A percentile compares a stretch with the other conserved stretches of the same genome.
These are phyloP conservation scores for Lemur catta DNA, from an alignment of 2,797 vertebrate species.

Conservation along the genomic window DNA sequence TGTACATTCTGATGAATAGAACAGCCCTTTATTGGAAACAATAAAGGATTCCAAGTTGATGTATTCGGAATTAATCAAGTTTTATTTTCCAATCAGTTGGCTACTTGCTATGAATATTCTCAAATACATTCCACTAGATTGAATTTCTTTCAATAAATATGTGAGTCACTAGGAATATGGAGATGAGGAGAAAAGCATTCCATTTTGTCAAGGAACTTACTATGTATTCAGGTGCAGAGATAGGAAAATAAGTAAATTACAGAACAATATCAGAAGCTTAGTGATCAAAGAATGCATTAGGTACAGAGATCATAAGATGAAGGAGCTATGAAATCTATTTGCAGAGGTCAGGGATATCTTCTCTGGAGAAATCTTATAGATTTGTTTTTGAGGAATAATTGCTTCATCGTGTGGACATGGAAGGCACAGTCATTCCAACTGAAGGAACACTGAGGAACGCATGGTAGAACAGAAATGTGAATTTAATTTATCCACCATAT, in stretches of 20 bases:
- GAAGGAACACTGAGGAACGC: background rate
- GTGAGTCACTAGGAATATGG: background rate
- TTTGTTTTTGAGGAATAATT: slow-evolving; percentile 17
- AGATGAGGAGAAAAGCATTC: background rate
- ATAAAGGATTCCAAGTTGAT: background rate
- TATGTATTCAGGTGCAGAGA: background rate
- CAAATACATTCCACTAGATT: background rate
- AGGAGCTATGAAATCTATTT: background rate
- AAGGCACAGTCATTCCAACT: background rate
- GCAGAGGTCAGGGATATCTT: background rate
- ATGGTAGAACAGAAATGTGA: background rate
- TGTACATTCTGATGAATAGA: background rate
- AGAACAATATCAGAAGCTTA: background rate
- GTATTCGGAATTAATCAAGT: background rate
- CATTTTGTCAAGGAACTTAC: background rate
- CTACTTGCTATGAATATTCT: background rate
- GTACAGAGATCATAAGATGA: background rate
- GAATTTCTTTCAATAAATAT: background rate
- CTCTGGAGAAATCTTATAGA: background rate
- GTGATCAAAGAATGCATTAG: background rate
- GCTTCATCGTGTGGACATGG: background rate
- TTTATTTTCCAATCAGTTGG: background rate
- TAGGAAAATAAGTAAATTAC: background rate
- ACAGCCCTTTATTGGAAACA: background rate
- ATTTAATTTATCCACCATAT: background rate